Evolutionary conservation across 2,888 invertebrate genomes (phyloP), one percentile per base, ranked within the genome.

Genomic region (Lasioglossum figueresi): DNA sequence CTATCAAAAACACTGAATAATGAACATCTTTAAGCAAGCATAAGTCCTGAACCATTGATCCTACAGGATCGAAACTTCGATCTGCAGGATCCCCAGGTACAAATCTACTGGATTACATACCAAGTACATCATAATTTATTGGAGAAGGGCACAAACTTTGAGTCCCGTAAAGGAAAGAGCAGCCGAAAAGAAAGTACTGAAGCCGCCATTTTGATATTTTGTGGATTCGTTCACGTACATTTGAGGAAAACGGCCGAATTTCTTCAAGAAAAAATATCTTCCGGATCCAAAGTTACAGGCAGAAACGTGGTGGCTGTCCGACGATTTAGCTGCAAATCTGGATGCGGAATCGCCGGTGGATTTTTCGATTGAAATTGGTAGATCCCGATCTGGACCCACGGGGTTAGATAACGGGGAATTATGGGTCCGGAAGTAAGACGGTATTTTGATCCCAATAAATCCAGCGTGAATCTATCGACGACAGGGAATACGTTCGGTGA

Each of bases 321-420:
- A 3, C 10, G 8, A 23, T 52, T 52, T 23, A 23, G 23, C 23
- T 10, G 23, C 23, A 52, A 52, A 52, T 52, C 23, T 23, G 8
- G 23, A 16, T 27, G 27, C 27, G 2, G 14, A 16, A 31, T 59
- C 27, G 59, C 14, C 14, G 2, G 2, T 14, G 27, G 2, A 27
- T 59, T 16, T 59, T n/a, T 31, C 31, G 14, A 63, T 63, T 63
- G 59, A 63, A 63, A 63, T 16, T 31, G 27, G 27, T 31, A 5
- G 19, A 27, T 88, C 87, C 89, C 91, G 89, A 92, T 92, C 88
- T 89, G 91, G 86, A 88, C 66, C 16, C 27, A 16, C 5, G 59
- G 27, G 1, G 27, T 27, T n/a, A 5, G 31, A 63, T 68, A 37
- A 68, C 34, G 4, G 23, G n/a, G 37, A 68, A 68, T 68, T 68